Evolutionary conservation across 2,113 vertebrate genomes (phyloP), one percentile per base, ranked within the genome.

Genomic region (Podilymbus podiceps): DNA sequence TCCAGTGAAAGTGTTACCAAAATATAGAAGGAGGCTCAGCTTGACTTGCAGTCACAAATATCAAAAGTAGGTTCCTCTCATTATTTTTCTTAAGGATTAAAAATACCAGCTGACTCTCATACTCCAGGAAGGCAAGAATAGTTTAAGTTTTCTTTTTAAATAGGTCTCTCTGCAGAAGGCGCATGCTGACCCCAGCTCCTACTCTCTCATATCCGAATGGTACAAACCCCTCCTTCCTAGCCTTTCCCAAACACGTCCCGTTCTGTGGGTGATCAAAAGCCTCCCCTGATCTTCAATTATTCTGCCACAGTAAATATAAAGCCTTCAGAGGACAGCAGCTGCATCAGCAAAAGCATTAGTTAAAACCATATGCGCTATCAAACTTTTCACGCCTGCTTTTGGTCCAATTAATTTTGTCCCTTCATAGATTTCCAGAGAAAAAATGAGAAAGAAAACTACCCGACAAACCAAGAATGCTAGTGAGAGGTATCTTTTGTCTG

Each of bases 21-120:
- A 97, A 95, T 94, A 96, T 89, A 93, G 73, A 86, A 91, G 93
- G 81, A 96, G 91, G 88, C 86, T 63, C 44, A n/a, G 80, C 50
- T 83, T 66, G 33, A 91, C 74, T 93, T 73, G 77, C 84, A 69
- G 66, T 85, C 83, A 68, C 55, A 79, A 76, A 77, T 88, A 89
- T 63, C 89, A 93, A 95, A 95, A 89, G 87, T 46, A 24, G 50
- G 89, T 85, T 85, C 75, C 74, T 82, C 24, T 90, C 76, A 69
- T 88, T 94, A 81, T 68, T 84, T 44, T 33, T 49, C 84, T 83
- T 55, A 78, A 85, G 52, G 74, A 72, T 90, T 50, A 87, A 83
- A 93, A 91, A 52, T 86, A 67, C 33, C 0, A 0, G 27, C 73
- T 81, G 63, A 40, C 63, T 90, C 52, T 69, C 7, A 8, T 38